These are phyloP conservation scores for Thripadectes ignobilis DNA, from an alignment of 2,797 vertebrate genomes.

Conservation along the genomic window DNA sequence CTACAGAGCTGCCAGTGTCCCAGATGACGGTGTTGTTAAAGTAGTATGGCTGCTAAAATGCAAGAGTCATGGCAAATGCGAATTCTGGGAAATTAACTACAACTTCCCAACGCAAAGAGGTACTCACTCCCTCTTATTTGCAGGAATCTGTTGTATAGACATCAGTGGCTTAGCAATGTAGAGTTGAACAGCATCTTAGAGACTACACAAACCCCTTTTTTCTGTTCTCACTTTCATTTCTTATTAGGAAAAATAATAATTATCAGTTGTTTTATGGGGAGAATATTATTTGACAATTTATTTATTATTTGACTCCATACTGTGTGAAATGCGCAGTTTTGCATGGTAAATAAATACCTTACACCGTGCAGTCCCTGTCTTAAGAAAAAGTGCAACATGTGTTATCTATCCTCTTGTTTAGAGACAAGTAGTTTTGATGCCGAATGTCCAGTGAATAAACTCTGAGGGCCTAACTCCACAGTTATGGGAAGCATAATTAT, in stretches of 20 bases:
- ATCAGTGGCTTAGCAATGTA: background rate
- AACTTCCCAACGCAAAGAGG: background rate
- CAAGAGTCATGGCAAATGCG: background rate
- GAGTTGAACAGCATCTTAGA: background rate
- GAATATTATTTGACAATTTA: background rate
- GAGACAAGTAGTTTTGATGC: background rate
- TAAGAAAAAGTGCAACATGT: background rate
- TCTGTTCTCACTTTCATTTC: background rate
- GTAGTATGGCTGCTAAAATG: background rate
- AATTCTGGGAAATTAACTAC: background rate
- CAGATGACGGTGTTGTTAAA: background rate
- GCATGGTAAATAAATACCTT: background rate
- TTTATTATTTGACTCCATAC: too few relatives aligned
- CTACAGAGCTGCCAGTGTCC: background rate
- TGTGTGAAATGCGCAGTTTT: background rate
- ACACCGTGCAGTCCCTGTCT: background rate
- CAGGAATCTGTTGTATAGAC: background rate
- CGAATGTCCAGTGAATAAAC: background rate
- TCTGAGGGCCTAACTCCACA: background rate
- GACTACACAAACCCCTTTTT: background rate
- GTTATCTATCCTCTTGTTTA: background rate
- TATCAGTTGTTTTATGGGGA: background rate
- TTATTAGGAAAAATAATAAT: background rate
- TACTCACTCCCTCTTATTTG: background rate
- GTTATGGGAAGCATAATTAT: background rate